Conservation (phyloP, 2,888 invertebrate genomes). For the Rhorus exstirpatorius region DNA sequence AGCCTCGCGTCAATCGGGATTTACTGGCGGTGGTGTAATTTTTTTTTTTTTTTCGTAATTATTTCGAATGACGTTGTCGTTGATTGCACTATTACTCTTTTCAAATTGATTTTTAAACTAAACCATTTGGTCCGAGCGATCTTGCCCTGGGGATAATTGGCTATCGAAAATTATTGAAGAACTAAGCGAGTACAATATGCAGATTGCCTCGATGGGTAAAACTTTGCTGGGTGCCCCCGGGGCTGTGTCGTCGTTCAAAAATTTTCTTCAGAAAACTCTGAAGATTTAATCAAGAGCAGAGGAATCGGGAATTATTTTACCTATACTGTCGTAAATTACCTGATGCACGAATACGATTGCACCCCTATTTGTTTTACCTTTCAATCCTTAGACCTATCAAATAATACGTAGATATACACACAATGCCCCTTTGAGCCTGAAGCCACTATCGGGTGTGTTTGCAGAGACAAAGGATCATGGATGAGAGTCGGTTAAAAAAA, state of each 20-base stretch:
- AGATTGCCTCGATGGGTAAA: neutral
- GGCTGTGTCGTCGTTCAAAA: neutral
- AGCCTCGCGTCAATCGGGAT: constrained; percentile 33
- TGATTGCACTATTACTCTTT: neutral
- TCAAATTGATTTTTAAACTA: constrained; percentile 3
- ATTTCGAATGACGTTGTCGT: neutral
- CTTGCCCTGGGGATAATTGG: neutral
- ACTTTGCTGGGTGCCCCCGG: constrained; percentile 1
- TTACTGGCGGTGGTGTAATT: constrained; percentile 10
- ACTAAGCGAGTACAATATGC: neutral
- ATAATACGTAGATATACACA: neutral
- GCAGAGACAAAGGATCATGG: constrained; percentile 45
- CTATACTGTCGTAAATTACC: constrained; percentile 27
- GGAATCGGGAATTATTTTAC: constrained; percentile 7
- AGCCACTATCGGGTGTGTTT: constrained; percentile 43
- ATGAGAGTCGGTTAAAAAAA: constrained; percentile 41
- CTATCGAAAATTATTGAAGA: neutral
- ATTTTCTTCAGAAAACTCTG: neutral
- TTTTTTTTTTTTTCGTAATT: constrained; percentile 5
- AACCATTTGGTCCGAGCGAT: neutral
- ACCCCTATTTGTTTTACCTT: constrained; percentile 15
- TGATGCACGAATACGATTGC: constrained; percentile 15
- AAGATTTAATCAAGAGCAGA: neutral
- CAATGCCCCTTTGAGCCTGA: constrained; percentile 11
- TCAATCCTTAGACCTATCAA: neutral